A percentile compares a stretch with the other conserved stretches of the same genome.
phyloP scores from a whole-genome alignment of 2,888 invertebrate genomes.

The Temnothorax unifasciatus region DNA sequence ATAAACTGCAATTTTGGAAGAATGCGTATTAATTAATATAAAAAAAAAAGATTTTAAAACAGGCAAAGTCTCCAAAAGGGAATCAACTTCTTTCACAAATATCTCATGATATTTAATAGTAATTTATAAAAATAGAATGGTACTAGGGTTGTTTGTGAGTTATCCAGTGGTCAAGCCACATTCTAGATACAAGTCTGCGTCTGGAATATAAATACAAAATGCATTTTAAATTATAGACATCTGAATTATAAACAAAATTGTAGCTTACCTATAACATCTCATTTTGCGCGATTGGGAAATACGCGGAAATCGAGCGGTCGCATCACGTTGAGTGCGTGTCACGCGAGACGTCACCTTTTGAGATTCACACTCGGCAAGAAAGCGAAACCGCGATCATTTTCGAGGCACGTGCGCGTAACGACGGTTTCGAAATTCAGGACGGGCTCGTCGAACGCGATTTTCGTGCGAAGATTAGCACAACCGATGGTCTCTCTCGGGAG shows the following conservation, averaged over 20 bases:
- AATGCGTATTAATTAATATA: neutral
- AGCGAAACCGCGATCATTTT: constrained; percentile 67
- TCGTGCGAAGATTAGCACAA: constrained; percentile 36
- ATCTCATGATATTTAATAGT: neutral
- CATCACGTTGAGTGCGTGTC: neutral
- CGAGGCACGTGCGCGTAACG: constrained; percentile 68
- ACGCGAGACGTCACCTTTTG: constrained; percentile 38
- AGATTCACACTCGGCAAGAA: constrained; percentile 59
- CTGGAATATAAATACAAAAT: neutral
- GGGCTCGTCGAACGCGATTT: constrained; percentile 39
- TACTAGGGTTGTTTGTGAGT: neutral
- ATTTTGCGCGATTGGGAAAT: neutral
- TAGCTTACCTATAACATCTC: neutral
- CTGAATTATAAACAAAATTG: neutral
- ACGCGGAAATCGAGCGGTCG: constrained; percentile 4
- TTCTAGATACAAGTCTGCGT: neutral
- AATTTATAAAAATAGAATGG: neutral
- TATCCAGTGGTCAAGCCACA: neutral
- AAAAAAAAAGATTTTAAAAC: neutral
- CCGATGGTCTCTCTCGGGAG: neutral
- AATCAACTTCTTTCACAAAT: neutral
- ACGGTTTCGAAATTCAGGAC: constrained; percentile 65
- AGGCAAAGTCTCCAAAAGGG: neutral
- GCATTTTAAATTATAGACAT: neutral
- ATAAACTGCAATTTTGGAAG: neutral